Conservation (phyloP, 2,888 invertebrate genomes). For the Eupithecia subumbrata region DNA sequence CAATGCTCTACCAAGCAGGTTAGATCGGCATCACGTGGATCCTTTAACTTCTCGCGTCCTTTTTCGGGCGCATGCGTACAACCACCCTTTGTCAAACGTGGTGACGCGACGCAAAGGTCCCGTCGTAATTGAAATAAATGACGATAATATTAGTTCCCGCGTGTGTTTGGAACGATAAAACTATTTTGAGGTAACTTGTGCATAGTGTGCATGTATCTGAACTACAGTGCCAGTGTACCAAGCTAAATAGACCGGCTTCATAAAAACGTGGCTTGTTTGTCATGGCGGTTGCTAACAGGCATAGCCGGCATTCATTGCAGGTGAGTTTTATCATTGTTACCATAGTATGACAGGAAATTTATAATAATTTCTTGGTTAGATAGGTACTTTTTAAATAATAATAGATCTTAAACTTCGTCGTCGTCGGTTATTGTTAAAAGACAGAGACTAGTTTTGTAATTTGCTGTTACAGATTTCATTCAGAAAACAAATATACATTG, state of each 20-base stretch:
- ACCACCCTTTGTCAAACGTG: neutral
- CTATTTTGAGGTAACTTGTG: neutral
- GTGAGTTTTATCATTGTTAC: neutral
- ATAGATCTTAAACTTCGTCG: neutral
- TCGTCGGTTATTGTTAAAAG: neutral
- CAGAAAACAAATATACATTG: too few relatives aligned
- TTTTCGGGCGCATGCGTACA: neutral
- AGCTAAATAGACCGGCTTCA: neutral
- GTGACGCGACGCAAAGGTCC: neutral
- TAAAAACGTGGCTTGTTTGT: neutral
- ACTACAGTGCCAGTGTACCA: neutral
- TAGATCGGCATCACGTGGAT: neutral
- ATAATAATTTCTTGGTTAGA: too few relatives aligned
- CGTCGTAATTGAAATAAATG: neutral
- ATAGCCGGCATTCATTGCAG: neutral
- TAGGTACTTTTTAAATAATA: too few relatives aligned
- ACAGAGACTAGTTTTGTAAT: too few relatives aligned
- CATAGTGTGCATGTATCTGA: too few relatives aligned
- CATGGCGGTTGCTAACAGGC: neutral
- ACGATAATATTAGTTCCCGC: neutral
- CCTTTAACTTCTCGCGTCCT: neutral
- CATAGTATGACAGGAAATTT: neutral
- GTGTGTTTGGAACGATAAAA: neutral
- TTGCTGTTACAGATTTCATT: too few relatives aligned
- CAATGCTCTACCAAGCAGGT: neutral